These are phyloP conservation scores for Sander lucioperca DNA, from an alignment of 2,113 vertebrate genomes.

Conservation along the genomic window DNA sequence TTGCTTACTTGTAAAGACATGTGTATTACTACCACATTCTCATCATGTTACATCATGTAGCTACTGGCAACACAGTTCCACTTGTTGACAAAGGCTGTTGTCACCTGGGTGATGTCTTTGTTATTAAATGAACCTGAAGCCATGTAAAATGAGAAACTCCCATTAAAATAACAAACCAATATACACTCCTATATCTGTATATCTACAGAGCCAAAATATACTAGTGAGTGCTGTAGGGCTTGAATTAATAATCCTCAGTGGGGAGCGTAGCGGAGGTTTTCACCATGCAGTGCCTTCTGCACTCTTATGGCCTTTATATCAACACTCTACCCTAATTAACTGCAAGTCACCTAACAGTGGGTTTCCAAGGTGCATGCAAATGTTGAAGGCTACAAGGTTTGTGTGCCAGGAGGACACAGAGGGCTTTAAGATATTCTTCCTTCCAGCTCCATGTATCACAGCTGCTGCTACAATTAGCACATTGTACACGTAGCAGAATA, in stretches of 20 bases:
- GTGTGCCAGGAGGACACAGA: not conserved
- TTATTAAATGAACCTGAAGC: slow-evolving; percentile 58
- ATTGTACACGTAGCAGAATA: slow-evolving; percentile 17
- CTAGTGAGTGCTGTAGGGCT: slow-evolving; percentile 25
- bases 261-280: slow-evolving; percentile 24
- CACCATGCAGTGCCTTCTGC: slow-evolving; percentile 20
- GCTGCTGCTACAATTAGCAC: slow-evolving; percentile 34
- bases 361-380: slow-evolving; percentile 73
- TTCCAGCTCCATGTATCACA: slow-evolving; percentile 7
- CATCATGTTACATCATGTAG: slow-evolving; percentile 28
- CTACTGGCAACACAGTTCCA: slow-evolving; percentile 42
- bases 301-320: slow-evolving; percentile 57
- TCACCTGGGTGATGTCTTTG: slow-evolving; percentile 45
- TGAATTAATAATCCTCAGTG: slow-evolving; percentile 58
- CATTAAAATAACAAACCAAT: slow-evolving; percentile 37
- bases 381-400: slow-evolving; percentile 37
- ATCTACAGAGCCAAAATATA: slow-evolving; percentile 15
- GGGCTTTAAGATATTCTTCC: slow-evolving; percentile 21
- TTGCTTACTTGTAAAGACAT: slow-evolving; percentile 46
- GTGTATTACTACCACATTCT: slow-evolving; percentile 31
- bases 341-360: slow-evolving; percentile 50
- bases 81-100: slow-evolving; percentile 44
- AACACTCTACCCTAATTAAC: slow-evolving; percentile 70
- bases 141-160: slow-evolving; percentile 49
- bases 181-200: not conserved